Base-by-base conservation (phyloP, 2,888 invertebrate species). In the Euspilapteryx auroguttella region DNA sequence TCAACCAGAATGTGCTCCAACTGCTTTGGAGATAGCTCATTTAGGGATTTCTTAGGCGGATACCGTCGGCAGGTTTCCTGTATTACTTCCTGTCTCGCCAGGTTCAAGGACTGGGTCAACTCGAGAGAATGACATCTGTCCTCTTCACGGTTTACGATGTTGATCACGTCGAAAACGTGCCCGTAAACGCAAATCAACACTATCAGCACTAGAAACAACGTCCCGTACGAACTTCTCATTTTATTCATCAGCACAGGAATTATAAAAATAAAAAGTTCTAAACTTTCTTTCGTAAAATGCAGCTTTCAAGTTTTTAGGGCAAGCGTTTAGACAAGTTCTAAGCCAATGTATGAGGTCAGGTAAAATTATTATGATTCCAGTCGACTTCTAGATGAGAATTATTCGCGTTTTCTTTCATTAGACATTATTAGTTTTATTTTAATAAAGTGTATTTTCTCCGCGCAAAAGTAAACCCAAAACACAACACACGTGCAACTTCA, bases 1-100 rank as follows among this genome's bases (percentile, higher is more conserved):
- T 94, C 91, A 12, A 94, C 85, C 35, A 93, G 71, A 55, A 94
- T 81, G 49, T 94, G 92, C 46, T 87, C 83, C 45, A 91, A 78
- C 40, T 83, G 79, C 31, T 71, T 75, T 9, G 78, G 66, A 15
- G 66, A 63, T 24, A 81, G 46, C 34, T 79, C 62, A 34, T 76
- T 63, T n/a, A 79, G 32, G 5, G 48, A 48, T 21, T 54, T 53
- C 31, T 47, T 59, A 21, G 71, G 63, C 4, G 73, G 69, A 36
- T 76, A 63, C 3, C 63, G 69, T 29, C 79, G 68, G 45, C 87
- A 87, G 35, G 78, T 73, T 34, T 80, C 78, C 41, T 82, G 80
- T 36, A 83, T 62, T 25, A 75, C 61, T 41, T 83, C 82, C 50
- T 82, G 82, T 1, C 83, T 65, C 24, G 80, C 81, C 39, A 83